These are phyloP conservation scores for Tenthredo mesomela DNA, from an alignment of 2,888 invertebrate species.

Conservation along the genomic window DNA sequence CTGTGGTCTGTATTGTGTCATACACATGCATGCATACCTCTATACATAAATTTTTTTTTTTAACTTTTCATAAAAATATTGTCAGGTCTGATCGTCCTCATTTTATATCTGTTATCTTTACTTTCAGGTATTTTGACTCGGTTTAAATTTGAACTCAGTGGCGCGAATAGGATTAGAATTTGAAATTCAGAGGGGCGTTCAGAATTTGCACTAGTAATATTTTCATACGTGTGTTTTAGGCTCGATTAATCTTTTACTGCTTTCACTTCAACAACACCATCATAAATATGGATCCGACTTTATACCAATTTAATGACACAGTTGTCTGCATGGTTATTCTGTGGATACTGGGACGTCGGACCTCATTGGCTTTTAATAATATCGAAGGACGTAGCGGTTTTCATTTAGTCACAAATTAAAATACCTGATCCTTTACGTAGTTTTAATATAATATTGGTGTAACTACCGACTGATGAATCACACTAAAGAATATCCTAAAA, in stretches of 20 bases:
- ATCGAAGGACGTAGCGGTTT: not conserved
- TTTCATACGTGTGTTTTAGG: not conserved
- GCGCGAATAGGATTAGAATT: not conserved
- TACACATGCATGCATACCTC: not conserved
- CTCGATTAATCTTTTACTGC: not conserved
- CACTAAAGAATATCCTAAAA: not conserved
- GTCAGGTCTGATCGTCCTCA: too few species aligned
- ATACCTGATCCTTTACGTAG: not conserved
- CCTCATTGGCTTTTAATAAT: not conserved
- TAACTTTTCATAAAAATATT: not conserved
- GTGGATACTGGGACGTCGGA: not conserved
- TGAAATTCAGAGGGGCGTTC: not conserved
- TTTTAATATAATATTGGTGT: not conserved
- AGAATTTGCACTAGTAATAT: not conserved
- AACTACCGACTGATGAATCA: not conserved
- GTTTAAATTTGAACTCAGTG: not conserved
- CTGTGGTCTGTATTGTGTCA: not conserved
- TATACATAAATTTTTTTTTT: not conserved
- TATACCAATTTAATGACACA: slow-evolving; percentile 2
- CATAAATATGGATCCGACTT: not conserved
- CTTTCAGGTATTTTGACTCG: not conserved
- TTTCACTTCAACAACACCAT: not conserved
- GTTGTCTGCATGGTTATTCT: not conserved
- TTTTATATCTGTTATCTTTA: not conserved
- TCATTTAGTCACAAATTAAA: not conserved